Evolutionary conservation across 2,113 vertebrate species (phyloP), one percentile per base, ranked within the genome.

Genomic region (Lampris megalopsis): DNA sequence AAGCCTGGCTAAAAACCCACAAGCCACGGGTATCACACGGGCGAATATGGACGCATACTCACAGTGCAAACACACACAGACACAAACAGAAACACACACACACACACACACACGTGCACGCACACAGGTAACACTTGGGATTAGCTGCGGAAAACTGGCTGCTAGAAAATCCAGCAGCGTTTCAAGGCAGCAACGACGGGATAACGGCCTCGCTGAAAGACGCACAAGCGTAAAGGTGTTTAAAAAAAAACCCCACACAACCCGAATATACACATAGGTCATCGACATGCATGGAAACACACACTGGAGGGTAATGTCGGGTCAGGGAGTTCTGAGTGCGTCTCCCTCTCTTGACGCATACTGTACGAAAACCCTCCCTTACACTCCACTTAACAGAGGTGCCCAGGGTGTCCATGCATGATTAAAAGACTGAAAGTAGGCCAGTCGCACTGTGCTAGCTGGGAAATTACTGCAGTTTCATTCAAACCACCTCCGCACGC

Each of bases 401-500:
- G 86, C 81, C 79, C 69, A 56, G 47, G 83, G 81, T 87, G 83
- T 87, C 88, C 90, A 88, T 91, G 74, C 90, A 90, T 91, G 86
- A 93, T 92, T 88, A 90, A 91, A 89, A 88, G 89, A 80, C 73
- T 75, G 65, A 89, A 91, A 93, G 89, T 92, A 88, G 92, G 89
- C 75, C 91, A 91, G 83, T 70, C 38, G 4, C 82, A 82, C 75
- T 82, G 76, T 81, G 72, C 75, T 79, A 82, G 80, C 88, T 81
- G 63, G 78, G 75, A 82, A 87, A 87, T 80, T 58, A 73, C 77
- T 74, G 84, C 80, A 78, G 70, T 61, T 79, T 62, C 76, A 76
- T 75, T 81, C 53, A 84, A 63, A 63, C 56, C 69, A 82, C 45
- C 75, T 66, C 49, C 24, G 24, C 24, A 24, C 24, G 24, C 24